These are phyloP conservation scores for Monochamus alternatus DNA, from an alignment of 2,888 invertebrate species.

Conservation along the genomic window DNA sequence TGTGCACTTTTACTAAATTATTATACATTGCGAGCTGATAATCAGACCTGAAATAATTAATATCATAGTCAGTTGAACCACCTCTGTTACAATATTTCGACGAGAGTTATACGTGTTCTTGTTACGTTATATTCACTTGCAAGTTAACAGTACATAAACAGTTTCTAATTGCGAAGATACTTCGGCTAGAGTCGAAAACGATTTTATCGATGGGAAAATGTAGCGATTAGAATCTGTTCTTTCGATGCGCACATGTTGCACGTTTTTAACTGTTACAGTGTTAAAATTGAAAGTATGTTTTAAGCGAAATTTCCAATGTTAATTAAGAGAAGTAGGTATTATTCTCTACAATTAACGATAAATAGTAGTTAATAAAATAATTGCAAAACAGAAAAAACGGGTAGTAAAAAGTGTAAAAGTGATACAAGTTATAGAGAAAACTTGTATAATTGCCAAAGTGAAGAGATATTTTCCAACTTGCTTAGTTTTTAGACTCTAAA, in stretches of 20 bases:
- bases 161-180: not conserved
- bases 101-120: not conserved
- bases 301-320: not conserved
- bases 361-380: too few species aligned
- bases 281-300: not conserved
- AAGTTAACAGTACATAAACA: not conserved
- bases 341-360: not conserved
- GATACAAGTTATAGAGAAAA: too few species aligned
- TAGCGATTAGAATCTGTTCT: not conserved
- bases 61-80: not conserved
- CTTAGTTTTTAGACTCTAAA: too few species aligned
- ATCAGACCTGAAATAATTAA: slow-evolving; percentile 33
- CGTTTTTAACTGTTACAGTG: not conserved
- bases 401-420: too few species aligned
- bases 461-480: too few species aligned
- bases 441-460: too few species aligned
- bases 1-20: slow-evolving; percentile 1
- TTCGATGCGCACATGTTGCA: not conserved
- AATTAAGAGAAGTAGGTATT: not conserved
- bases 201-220: not conserved
- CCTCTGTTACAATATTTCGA: not conserved
- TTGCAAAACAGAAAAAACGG: too few species aligned
- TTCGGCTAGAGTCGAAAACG: not conserved
- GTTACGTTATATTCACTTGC: not conserved
- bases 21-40: not conserved